A percentile compares a stretch with the other conserved stretches of the same genome.
These are phyloP conservation scores for Delia radicum DNA, from an alignment of 1,140 invertebrate species.

Conservation along the genomic window DNA sequence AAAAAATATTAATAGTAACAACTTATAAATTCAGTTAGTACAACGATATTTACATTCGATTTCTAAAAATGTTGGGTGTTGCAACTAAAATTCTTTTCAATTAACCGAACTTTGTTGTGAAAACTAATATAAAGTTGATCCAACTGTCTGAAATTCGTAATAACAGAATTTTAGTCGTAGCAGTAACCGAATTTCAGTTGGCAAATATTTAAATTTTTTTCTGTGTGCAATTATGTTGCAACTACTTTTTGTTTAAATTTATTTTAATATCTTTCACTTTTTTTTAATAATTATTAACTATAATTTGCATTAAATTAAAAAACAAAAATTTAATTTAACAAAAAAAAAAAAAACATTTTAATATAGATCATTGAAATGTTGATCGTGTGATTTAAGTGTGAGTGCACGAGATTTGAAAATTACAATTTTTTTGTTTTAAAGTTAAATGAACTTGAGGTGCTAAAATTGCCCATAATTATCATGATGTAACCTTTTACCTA, in stretches of 20 bases:
- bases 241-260: neutral
- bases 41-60: no score
- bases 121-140: no score
- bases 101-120: no score
- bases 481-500: neutral
- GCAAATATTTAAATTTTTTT: no score
- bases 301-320: conserved; percentile 4
- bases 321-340: neutral
- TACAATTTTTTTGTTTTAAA: neutral
- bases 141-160: no score
- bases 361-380: conserved; percentile 11
- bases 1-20: no score
- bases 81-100: no score
- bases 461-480: conserved; percentile 19
- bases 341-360: neutral
- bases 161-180: no score
- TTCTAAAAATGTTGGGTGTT: no score
- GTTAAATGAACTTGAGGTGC: conserved; percentile 20
- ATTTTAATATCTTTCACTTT: neutral
- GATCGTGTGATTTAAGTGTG: neutral
- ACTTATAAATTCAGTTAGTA: no score
- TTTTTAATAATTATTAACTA: neutral
- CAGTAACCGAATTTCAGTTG: no score
- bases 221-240: no score
- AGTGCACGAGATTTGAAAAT: neutral